phyloP scores from a whole-genome alignment of 2,113 vertebrate species.

The Chaetodon auriga region DNA sequence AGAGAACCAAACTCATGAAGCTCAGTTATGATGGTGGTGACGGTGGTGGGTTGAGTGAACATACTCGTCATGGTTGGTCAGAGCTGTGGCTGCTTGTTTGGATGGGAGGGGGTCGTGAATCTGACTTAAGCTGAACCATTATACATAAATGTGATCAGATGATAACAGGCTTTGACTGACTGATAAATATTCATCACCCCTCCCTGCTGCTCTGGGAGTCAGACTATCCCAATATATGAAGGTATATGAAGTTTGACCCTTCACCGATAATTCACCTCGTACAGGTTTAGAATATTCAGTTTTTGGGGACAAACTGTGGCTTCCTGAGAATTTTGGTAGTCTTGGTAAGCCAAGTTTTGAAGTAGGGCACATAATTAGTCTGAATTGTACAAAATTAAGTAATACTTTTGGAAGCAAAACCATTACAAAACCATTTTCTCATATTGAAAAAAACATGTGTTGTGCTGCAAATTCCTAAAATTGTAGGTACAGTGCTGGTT shows the following conservation, averaged over 20 bases:
- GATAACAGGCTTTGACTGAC: background rate
- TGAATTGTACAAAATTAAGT: background rate
- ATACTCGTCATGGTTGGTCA: constrained; percentile 26
- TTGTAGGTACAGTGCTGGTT: no score
- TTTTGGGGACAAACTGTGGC: no score
- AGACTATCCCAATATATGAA: background rate
- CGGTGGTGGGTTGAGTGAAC: background rate
- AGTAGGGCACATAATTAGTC: background rate
- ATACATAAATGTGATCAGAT: background rate
- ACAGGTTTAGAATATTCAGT: background rate
- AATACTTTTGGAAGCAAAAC: background rate
- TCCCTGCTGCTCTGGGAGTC: background rate
- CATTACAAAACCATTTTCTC: no score
- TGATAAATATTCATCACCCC: background rate
- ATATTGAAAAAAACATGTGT: no score
- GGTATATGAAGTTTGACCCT: background rate
- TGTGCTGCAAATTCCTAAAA: no score
- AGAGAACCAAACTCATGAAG: constrained; percentile 1
- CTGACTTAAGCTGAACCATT: background rate
- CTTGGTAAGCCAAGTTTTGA: background rate
- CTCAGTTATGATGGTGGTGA: background rate
- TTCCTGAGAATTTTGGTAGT: background rate
- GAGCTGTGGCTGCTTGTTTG: constrained; percentile 32
- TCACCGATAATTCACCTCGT: background rate
- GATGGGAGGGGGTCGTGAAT: background rate